Percentiles rank a stretch among this genome's conserved stretches.
Conservation (phyloP, 2,797 vertebrate genomes). For the Smutsia gigantea region DNA sequence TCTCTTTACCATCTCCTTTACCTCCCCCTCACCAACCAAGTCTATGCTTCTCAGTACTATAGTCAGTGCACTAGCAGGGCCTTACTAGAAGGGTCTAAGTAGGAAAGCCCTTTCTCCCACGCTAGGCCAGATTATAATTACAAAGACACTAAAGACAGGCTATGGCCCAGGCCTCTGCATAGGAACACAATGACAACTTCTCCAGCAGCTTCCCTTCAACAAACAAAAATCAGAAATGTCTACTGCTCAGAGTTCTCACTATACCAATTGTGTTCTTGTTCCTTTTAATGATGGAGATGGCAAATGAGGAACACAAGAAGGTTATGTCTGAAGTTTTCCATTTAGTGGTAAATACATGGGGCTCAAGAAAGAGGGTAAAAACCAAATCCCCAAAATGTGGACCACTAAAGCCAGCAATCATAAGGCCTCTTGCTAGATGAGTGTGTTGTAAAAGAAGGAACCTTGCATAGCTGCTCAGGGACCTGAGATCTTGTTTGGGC, state of each 20-base stretch:
- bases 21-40: neutral
- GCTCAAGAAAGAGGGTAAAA: conserved; percentile 53
- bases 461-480: neutral
- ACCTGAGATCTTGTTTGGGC: conserved; percentile 30
- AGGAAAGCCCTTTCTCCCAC: neutral
- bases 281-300: conserved; percentile 12
- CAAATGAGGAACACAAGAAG: neutral
- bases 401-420: neutral
- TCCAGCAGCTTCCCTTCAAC: neutral
- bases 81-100: neutral
- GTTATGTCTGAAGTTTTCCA: conserved; percentile 12
- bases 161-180: neutral
- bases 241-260: neutral
- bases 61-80: neutral
- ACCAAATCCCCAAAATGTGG: conserved; percentile 1
- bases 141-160: neutral
- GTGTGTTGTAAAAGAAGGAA: neutral
- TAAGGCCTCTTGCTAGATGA: conserved; percentile 23
- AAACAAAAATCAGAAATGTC: conserved; percentile 20
- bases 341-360: conserved; percentile 9
- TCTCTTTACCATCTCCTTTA: neutral
- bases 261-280: neutral
- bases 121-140: neutral
- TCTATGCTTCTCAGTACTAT: neutral
- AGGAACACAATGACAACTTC: neutral